Conservation (phyloP, 2,797 vertebrate genomes). For the Anabacerthia variegaticeps region DNA sequence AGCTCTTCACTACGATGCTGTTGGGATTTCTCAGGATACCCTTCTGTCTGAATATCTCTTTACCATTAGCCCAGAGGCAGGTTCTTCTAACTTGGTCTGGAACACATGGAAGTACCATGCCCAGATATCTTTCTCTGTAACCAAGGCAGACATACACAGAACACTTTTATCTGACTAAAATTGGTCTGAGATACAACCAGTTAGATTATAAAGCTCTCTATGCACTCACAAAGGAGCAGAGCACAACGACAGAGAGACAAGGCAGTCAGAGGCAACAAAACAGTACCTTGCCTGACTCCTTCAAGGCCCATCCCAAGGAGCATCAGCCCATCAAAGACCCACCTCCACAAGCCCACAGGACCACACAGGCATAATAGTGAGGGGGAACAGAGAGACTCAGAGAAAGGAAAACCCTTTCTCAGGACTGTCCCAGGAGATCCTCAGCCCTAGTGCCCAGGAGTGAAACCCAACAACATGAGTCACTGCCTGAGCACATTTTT, state of each 20-base stretch:
- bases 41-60: not conserved
- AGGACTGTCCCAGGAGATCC: not conserved
- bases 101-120: not conserved
- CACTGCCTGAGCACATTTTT: not conserved
- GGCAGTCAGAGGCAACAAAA: not conserved
- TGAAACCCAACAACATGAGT: not conserved
- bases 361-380: not conserved
- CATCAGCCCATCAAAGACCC: not conserved
- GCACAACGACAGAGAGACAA: not conserved
- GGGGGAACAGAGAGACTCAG: not conserved
- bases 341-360: not conserved
- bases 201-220: not conserved
- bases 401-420: not conserved
- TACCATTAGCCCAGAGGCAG: not conserved
- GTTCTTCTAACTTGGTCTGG: not conserved
- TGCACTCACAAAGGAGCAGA: not conserved
- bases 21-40: not conserved
- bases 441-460: not conserved
- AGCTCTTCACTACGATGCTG: not conserved
- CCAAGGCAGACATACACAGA: not conserved
- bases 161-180: not conserved
- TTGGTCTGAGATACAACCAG: not conserved
- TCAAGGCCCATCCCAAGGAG: not conserved
- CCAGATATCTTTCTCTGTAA: not conserved
- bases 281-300: not conserved